Evolutionary conservation across 1,140 invertebrate species (phyloP), one percentile per base, ranked within the genome.

Genomic region (Hylaeus anthracinus): DNA sequence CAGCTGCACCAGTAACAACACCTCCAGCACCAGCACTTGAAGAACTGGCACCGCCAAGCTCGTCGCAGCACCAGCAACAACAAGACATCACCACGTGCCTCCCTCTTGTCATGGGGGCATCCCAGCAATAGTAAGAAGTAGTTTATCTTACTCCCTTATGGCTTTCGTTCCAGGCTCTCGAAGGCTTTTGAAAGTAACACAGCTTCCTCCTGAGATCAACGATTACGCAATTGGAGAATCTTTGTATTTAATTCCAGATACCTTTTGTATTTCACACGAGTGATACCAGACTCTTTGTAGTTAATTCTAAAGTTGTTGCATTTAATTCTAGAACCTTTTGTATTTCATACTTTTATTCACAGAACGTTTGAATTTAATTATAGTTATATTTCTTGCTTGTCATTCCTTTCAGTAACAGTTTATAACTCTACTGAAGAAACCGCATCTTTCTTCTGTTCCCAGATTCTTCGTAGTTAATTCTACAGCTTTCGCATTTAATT

Each of bases 21-120:
- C 71, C 58, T 10, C 78, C 58, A 88, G 86, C 88, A 86, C 85
- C 89, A 91, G 82, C 88, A 83, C 72, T 87, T 81, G 55, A 83
- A 69, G 85, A 88, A 88, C 83, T 70, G 72, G 66, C 63, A 60
- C 66, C 73, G 88, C 83, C 69, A 56, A 72, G 67, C 53, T 53
- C 71, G 71, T 74, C 79, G 89, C 90, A 89, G 84, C 89, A 90
- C 76, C 89, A 82, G 65, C 90, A 86, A 48, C 88, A 90, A 81
- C 88, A 90, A 89, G 92, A 92, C 91, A 93, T 93, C 88, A 90
- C 89, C 83, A 75, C 88, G 74, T 84, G 75, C 66, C 82, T 73
- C 82, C 79, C 85, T 85, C 83, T 84, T 78, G 71, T 88, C 87
- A 86, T 89, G 86, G 88, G 85, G 79, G 85, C 90, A 91, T 91